phyloP scores from a whole-genome alignment of 1,140 invertebrate species.

The Bombus difficillimus region DNA sequence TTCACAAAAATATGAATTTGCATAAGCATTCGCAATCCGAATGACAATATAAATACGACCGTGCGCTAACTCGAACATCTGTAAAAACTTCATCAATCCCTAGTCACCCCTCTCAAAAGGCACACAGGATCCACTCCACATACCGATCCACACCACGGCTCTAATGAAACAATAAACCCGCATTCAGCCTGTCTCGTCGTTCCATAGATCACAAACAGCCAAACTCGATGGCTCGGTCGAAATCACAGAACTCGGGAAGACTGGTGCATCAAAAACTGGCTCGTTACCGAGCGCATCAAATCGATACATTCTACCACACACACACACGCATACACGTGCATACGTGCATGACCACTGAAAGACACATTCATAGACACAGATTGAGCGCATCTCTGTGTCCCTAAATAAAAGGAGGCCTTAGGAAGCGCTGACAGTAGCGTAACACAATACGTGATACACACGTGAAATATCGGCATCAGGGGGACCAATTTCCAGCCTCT shows the following conservation, averaged over 20 bases:
- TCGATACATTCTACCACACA: constrained; percentile 39
- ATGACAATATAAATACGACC: background rate
- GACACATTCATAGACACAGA: background rate
- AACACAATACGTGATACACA: constrained; percentile 64
- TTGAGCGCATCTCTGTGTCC: background rate
- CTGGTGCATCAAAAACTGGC: background rate
- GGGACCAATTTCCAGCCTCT: constrained; percentile 61
- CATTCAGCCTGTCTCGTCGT: background rate
- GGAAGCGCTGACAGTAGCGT: constrained; percentile 30
- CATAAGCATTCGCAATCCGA: background rate
- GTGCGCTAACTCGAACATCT: background rate
- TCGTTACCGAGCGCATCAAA: constrained; percentile 47
- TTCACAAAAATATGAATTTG: background rate
- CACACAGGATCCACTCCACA: background rate
- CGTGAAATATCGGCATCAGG: constrained; percentile 65
- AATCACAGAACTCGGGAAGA: background rate
- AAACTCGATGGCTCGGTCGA: background rate
- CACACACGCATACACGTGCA: background rate
- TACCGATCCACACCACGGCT: background rate
- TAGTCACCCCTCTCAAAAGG: background rate
- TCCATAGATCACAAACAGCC: background rate
- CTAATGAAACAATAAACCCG: constrained; percentile 26
- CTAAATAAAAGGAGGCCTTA: constrained; percentile 18
- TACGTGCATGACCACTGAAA: no score
- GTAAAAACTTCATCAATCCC: constrained; percentile 10